These are phyloP conservation scores for Tineola bisselliella DNA, from an alignment of 2,888 invertebrate species.

Conservation along the genomic window DNA sequence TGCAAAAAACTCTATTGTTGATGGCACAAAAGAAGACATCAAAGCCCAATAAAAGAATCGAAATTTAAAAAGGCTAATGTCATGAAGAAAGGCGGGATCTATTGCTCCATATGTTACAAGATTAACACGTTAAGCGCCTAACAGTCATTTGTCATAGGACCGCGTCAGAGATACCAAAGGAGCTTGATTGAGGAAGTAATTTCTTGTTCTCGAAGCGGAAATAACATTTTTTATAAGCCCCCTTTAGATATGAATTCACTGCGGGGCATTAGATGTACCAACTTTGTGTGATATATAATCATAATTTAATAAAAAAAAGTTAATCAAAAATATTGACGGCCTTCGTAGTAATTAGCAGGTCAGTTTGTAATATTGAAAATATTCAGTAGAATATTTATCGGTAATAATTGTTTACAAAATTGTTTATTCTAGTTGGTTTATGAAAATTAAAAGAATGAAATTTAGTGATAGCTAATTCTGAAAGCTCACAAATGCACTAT, in stretches of 20 bases:
- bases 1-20: conserved; percentile 57
- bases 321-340: too few species aligned
- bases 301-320: too few species aligned
- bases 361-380: too few species aligned
- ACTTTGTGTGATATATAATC: too few species aligned
- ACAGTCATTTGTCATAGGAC: conserved; percentile 58
- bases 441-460: too few species aligned
- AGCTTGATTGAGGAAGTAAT: conserved; percentile 65
- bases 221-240: conserved; percentile 57
- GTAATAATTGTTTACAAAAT: too few species aligned
- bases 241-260: conserved; percentile 23
- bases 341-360: too few species aligned
- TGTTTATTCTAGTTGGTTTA: too few species aligned
- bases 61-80: conserved; percentile 42
- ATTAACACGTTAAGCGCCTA: conserved; percentile 52
- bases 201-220: conserved; percentile 59
- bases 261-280: conserved; percentile 37
- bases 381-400: too few species aligned
- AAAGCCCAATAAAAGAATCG: conserved; percentile 38
- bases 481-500: neutral
- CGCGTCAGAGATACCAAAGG: conserved; percentile 24
- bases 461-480: too few species aligned
- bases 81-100: conserved; percentile 37
- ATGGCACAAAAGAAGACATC: conserved; percentile 62
- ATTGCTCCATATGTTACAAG: conserved; percentile 57